Base-by-base conservation (phyloP, 2,888 invertebrate genomes). In the Hylaea fasciaria region DNA sequence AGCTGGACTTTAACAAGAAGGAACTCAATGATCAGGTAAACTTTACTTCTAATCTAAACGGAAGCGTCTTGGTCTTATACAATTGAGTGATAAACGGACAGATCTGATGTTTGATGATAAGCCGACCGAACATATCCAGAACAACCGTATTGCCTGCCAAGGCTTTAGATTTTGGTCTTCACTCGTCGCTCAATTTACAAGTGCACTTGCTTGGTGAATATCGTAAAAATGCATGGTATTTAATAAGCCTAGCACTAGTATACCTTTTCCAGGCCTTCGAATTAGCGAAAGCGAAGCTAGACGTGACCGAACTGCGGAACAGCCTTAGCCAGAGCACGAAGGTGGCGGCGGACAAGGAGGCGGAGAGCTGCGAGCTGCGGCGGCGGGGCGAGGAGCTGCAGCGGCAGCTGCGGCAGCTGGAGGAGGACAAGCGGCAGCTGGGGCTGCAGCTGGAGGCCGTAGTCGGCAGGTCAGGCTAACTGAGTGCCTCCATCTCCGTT, bases 251-350 rank as follows among this genome's bases (percentile, higher is more conserved):
- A 32, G 5, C 32, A 32, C 32, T 37, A 11, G 4, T 12, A 10
- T n/a, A 12, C n/a, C n/a, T 12, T 12, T 37, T 37, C 10, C 64
- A 93, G 93, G 92, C 91, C 53, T 87, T 94, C 69, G 92, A 94
- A 67, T 74, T 91, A 58, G 92, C 93, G 35, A 92, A 92, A 76
- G 85, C 90, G 0, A 85, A 86, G 39, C 68, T 94, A 7, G 93
- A 94, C 70, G 83, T 90, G 59, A 89, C 89, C 0, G 92, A 93
- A 56, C 76, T 91, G 13, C 82, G 77, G 60, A 86, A 80, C 66
- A 83, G 89, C 64, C 72, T 94, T 9, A 93, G 93, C 41, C 93
- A 94, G 13, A 93, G 94, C 45, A 87, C 83, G 16, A 93, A 91
- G 64, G 79, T 85, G 78, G 66, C 75, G 79, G 53, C 85, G 48